These are phyloP conservation scores for Ceyx margarethae DNA, from an alignment of 2,113 vertebrate genomes.

Conservation along the genomic window DNA sequence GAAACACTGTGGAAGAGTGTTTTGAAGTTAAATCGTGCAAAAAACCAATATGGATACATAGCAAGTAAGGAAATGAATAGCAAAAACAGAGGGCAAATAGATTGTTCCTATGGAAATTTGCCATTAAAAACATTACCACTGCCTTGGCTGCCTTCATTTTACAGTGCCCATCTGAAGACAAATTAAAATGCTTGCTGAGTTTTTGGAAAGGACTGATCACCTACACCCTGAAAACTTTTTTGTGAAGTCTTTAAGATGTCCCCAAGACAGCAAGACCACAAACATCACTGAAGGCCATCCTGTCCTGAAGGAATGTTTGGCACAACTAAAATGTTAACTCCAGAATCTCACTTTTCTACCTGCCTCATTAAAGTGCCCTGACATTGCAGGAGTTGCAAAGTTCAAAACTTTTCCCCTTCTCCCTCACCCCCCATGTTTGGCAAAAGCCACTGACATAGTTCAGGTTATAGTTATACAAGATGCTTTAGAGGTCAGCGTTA, in stretches of 20 bases:
- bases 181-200: background rate
- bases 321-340: background rate
- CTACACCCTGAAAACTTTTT: background rate
- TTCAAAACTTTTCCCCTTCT: background rate
- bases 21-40: background rate
- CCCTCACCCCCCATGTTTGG: background rate
- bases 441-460: background rate
- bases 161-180: background rate
- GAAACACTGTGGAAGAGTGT: background rate
- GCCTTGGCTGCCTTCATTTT: background rate
- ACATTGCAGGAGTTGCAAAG: background rate
- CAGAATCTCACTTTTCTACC: background rate
- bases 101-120: background rate
- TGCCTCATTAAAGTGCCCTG: background rate
- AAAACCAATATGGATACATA: background rate
- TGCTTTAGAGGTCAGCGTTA: background rate
- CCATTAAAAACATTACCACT: background rate
- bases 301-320: background rate
- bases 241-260: background rate
- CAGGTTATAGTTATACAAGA: background rate
- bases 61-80: background rate
- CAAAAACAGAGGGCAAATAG: background rate
- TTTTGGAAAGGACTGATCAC: background rate
- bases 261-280: background rate
- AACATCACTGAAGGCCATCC: background rate